phyloP scores from a whole-genome alignment of 2,888 invertebrate species.

The Ornithoptera priamus region DNA sequence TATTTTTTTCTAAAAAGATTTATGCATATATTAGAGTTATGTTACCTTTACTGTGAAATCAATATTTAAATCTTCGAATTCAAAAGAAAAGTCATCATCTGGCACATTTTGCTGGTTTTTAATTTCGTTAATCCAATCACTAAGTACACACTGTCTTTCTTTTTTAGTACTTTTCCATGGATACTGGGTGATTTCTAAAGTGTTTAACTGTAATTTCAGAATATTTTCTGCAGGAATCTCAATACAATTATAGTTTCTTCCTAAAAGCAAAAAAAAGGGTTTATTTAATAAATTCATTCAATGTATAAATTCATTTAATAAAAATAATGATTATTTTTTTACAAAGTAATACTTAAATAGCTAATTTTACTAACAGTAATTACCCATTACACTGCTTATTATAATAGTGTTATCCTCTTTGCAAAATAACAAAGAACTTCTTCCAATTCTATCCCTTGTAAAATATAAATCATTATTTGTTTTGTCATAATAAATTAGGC shows the following conservation, averaged over 20 bases:
- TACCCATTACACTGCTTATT: constrained; percentile 79
- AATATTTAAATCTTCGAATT: constrained; percentile 36
- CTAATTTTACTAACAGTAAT: constrained; percentile 31
- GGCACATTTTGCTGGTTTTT: constrained; percentile 54
- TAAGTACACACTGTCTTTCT: constrained; percentile 42
- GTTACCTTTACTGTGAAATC: constrained; percentile 47
- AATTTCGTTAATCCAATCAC: constrained; percentile 54
- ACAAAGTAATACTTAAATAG: not conserved
- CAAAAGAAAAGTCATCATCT: constrained; percentile 57
- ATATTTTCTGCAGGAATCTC: constrained; percentile 84
- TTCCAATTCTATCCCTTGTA: constrained; percentile 90
- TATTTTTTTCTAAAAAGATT: not conserved
- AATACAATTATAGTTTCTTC: constrained; percentile 67
- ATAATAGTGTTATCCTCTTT: constrained; percentile 58
- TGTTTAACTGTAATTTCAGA: constrained; percentile 72
- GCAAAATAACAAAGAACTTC: constrained; percentile 89
- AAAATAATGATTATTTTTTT: not conserved
- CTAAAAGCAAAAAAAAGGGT: constrained; percentile 36
- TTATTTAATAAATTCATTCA: too few relatives aligned
- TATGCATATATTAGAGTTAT: not conserved
- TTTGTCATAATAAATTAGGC: constrained; percentile 88
- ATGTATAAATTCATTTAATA: not conserved
- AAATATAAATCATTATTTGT: constrained; percentile 83
- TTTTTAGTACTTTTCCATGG: constrained; percentile 51
- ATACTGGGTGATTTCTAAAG: constrained; percentile 48